Base-by-base conservation (phyloP, 2,888 invertebrate genomes). In the Halictus ligatus region DNA sequence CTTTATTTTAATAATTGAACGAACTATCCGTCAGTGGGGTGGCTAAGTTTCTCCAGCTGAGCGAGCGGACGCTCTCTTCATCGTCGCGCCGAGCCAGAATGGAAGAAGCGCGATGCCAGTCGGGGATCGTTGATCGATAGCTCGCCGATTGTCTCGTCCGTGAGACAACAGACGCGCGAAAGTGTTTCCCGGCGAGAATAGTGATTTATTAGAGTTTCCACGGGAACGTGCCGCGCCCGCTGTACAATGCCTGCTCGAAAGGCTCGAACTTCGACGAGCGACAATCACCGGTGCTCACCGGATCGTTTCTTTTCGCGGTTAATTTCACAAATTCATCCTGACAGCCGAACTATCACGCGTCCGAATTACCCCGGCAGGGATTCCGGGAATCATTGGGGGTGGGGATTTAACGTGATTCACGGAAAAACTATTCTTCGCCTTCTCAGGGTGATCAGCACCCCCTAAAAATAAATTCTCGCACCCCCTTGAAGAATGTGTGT, bases 1-100 rank as follows among this genome's bases (percentile, higher is more conserved):
- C 88, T 92, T 91, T 90, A 92, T 92, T 91, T 92, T 92, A 88
- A 89, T 91, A 92, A 90, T 91, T 90, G 91, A 89, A 84, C 86
- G 80, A 89, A 78, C 89, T 84, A 76, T 85, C 87, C 81, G 84
- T 86, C 86, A 77, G 40, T 64, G 78, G 71, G 71, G 54, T 79
- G 75, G 84, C 80, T 83, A 85, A 80, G 87, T 91, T 84, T 80
- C 69, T 58, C 12, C 35, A 46, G 15, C 74, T 60, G 40, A 60
- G 15, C 13, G 40, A 50, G 7, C 48, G 67, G 25, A 43, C 71
- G 29, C 5, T 64, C 48, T 60, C 58, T 54, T 74, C 40, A 40
- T 60, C 50, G 73, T 8, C 7, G 50, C 50, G 50, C 43, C 43
- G 43, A 7, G 43, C 43, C 43, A 35, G 73, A 76, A 76, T 69